phyloP scores from a whole-genome alignment of 2,113 vertebrate genomes.

The Agapornis roseicollis region DNA sequence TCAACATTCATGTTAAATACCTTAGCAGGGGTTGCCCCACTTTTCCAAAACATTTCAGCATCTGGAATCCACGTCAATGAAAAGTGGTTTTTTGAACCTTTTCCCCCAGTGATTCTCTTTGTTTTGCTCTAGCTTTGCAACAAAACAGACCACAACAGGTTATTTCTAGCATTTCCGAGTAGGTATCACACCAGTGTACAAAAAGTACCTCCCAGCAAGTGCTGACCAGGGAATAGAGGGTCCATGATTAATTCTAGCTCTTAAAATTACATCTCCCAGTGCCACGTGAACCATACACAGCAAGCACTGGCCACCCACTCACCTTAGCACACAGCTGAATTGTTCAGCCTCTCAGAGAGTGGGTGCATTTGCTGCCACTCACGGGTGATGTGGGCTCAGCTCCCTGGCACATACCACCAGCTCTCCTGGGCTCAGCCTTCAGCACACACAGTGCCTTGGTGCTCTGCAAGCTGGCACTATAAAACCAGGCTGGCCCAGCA shows the following conservation, averaged over 20 bases:
- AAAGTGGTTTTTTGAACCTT: accelerated
- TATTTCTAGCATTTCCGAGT: neutral
- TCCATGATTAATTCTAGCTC: neutral
- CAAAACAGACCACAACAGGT: neutral
- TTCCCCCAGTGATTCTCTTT: accelerated
- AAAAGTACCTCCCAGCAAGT: neutral
- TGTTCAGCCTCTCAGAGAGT: neutral
- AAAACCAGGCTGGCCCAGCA: neutral
- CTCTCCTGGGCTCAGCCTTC: neutral
- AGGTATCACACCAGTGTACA: neutral
- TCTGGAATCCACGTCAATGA: neutral
- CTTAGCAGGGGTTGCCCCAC: neutral
- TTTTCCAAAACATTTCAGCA: neutral
- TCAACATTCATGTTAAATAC: neutral
- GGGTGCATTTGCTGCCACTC: neutral
- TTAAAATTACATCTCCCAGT: neutral
- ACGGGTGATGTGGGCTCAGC: accelerated
- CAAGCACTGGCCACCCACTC: neutral
- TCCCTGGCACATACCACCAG: neutral
- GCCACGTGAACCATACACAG: neutral
- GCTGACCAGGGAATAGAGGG: neutral
- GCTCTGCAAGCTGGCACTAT: neutral
- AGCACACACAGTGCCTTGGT: neutral
- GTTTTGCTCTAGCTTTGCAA: neutral
- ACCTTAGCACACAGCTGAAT: neutral